Evolutionary conservation across 2,113 vertebrate species (phyloP).

Genomic region (Lophochroa leadbeateri): DNA sequence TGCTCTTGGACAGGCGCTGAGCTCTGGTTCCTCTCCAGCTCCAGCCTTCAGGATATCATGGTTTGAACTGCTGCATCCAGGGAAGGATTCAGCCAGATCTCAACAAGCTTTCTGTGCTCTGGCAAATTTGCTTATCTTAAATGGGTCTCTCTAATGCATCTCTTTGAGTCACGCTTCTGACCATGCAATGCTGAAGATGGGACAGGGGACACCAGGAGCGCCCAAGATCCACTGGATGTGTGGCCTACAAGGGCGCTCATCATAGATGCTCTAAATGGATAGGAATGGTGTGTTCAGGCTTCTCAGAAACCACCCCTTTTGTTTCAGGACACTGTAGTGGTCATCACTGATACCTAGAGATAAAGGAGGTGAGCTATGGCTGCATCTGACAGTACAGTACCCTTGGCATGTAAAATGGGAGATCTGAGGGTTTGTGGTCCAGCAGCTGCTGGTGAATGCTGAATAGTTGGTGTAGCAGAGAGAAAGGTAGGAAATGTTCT

Average conservation of each 20-base stretch:
- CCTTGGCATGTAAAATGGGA: background rate
- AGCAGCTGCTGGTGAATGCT: background rate
- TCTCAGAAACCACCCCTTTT: background rate
- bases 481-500: background rate
- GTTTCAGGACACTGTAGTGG: background rate
- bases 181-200: background rate
- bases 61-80: background rate
- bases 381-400: background rate
- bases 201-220: background rate
- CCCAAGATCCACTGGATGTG: background rate
- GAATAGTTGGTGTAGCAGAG: background rate
- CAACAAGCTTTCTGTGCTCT: background rate
- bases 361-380: accelerated
- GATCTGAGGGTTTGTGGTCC: background rate
- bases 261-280: background rate
- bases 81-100: background rate
- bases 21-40: background rate
- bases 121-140: background rate
- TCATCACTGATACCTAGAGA: background rate
- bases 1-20: background rate
- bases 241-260: background rate
- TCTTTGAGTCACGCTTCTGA: background rate
- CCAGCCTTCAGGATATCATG: background rate
- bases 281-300: background rate
- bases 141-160: background rate